phyloP scores from a whole-genome alignment of 2,888 invertebrate species.

The Didymodactylos carnosus region DNA sequence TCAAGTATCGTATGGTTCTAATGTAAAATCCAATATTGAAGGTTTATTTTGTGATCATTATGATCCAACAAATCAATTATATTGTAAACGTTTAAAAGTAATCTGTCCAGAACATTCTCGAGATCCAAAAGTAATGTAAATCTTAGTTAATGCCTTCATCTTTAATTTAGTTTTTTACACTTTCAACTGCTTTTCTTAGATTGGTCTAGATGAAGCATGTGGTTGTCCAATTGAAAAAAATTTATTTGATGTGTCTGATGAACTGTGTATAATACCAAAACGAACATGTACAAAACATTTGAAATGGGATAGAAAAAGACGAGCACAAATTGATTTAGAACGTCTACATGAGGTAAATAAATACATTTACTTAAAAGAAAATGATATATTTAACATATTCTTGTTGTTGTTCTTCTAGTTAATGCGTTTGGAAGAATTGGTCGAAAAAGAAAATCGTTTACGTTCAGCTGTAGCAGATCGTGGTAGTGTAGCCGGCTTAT shows the following conservation, averaged over 20 bases:
- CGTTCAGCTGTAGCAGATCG: conserved; percentile 51
- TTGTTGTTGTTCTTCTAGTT: conserved; percentile 46
- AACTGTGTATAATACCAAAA: conserved; percentile 63
- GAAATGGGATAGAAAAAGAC: conserved; percentile 78
- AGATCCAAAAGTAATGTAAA: conserved; percentile 58
- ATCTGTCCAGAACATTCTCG: conserved; percentile 93
- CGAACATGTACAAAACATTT: conserved; percentile 74
- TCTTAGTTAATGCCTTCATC: not conserved
- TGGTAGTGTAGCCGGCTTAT: conserved; percentile 71
- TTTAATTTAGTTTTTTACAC: not conserved
- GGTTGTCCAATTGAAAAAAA: conserved; percentile 61
- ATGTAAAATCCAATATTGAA: conserved; percentile 78
- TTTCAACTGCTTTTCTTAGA: conserved; percentile 1
- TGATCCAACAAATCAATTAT: conserved; percentile 65
- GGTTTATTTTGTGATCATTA: conserved; percentile 93
- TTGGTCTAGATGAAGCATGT: conserved; percentile 47
- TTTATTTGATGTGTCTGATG: conserved; percentile 58
- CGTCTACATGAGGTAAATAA: conserved; percentile 39
- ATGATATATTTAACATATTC: not conserved
- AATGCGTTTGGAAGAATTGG: conserved; percentile 73
- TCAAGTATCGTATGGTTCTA: conserved; percentile 82
- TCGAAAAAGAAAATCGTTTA: conserved; percentile 75
- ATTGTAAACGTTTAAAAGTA: conserved; percentile 79
- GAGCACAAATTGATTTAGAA: conserved; percentile 87
- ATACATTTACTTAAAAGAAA: not conserved